Evolutionary conservation across 2,888 invertebrate genomes (phyloP), one percentile per base, ranked within the genome.

Genomic region (Metellina segmentata): DNA sequence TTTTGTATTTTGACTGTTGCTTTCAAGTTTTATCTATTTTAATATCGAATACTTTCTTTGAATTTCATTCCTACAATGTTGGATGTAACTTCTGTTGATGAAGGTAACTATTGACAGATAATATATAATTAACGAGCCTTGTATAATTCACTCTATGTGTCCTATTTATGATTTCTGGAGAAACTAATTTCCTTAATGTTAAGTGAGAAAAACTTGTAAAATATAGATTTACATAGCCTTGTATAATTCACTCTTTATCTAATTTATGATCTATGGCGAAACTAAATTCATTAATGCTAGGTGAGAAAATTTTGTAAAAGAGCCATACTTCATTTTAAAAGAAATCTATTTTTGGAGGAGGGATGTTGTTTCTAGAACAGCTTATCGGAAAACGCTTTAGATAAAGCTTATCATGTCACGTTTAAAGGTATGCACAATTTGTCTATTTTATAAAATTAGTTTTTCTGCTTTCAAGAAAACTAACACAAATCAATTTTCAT

Each of bases 401-500:
- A 61, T 61, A 61, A 11, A 61, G 61, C 61, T 61, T 61, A 61
- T 61, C 61, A 61, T 16, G 61, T 61, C 61, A 61, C 61, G 8
- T 61, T 9, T 61, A 61, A 61, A 61, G 61, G 61, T 11, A 61
- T 5, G 16, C 61, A 61, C 61, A 61, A 61, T 61, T 61, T 61
- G 16, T 61, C 61, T 9, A 61, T 61, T 61, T 61, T 61, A 61
- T 61, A 61, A 61, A 61, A 61, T 61, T 61, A 61, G 61, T 61
- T 61, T 61, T 61, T 61, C 61, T 61, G 1, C 61, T 16, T 61
- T 61, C 61, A 7, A 61, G 61, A 61, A 61, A 61, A 61, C 61
- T 61, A 61, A 61, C 61, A 61, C 61, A 61, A 61, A 61, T 61
- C 61, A 61, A 61, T 61, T 61, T 61, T 61, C 61, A 61, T 61